Evolutionary conservation across 2,113 vertebrate species (phyloP).

Genomic region (Mus pahari): DNA sequence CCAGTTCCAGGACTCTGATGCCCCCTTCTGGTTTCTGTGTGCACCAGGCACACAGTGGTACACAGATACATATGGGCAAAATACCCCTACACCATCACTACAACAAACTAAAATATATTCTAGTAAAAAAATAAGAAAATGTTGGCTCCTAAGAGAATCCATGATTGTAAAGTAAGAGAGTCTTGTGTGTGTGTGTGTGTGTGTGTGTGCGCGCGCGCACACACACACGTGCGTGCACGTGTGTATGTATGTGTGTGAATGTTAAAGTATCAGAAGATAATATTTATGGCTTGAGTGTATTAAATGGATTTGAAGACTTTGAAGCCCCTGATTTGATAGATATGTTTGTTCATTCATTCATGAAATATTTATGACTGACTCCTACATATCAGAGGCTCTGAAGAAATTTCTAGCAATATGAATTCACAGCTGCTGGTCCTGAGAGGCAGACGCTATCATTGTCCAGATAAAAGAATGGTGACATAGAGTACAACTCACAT

Average conservation of each 20-base stretch:
- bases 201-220: background rate
- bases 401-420: background rate
- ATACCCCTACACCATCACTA: background rate
- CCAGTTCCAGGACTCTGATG: background rate
- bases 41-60: background rate
- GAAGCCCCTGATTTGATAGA: background rate
- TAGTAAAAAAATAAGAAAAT: background rate
- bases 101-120: background rate
- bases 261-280: background rate
- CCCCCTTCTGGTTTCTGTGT: no score
- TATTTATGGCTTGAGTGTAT: background rate
- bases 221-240: no score
- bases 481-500: background rate
- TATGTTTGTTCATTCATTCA: background rate
- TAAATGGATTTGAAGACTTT: conserved; percentile 5
- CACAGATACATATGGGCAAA: background rate
- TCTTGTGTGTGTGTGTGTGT: background rate
- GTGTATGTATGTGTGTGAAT: background rate
- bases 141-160: background rate
- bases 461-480: background rate
- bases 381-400: background rate
- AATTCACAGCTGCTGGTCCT: background rate
- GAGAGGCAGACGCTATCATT: background rate
- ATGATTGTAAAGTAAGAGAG: background rate
- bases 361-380: background rate